Conservation (phyloP, 2,113 vertebrate genomes). For the Chauna torquata region DNA sequence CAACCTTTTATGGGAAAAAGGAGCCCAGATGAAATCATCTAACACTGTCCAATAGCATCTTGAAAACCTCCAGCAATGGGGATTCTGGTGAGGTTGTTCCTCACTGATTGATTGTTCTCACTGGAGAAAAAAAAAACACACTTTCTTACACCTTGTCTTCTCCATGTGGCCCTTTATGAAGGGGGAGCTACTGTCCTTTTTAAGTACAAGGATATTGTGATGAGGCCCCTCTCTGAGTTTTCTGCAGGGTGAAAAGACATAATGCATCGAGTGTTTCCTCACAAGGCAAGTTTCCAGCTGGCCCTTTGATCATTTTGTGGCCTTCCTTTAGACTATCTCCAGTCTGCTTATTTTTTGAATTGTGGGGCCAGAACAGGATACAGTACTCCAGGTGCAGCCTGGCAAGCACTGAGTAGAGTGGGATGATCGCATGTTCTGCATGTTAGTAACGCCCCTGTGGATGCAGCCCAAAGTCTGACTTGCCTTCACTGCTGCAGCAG, state of each 20-base stretch:
- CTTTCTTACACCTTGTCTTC: not conserved
- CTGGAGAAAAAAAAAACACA: not conserved
- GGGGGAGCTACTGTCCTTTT: too few species aligned
- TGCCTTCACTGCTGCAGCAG: not conserved
- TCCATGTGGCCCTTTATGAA: too few species aligned
- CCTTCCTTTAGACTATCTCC: too few species aligned
- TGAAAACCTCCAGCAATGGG: not conserved
- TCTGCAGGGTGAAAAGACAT: not conserved
- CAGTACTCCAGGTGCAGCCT: not conserved
- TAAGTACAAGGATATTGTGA: too few species aligned
- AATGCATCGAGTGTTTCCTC: not conserved
- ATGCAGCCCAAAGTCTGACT: not conserved
- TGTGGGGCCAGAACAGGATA: too few species aligned
- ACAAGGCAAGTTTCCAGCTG: not conserved
- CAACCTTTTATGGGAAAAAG: not conserved
- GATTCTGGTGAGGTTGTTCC: not conserved
- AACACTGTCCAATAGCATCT: not conserved
- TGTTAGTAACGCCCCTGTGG: not conserved
- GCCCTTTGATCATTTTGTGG: not conserved
- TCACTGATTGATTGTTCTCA: not conserved
- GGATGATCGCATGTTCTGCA: not conserved
- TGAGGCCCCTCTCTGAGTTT: too few species aligned
- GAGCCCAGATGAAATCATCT: not conserved
- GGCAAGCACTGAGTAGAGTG: not conserved
- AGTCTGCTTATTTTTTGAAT: too few species aligned